Evolutionary conservation across 2,888 invertebrate genomes (phyloP).

Genomic region (Dasysyrphus albostriatus): DNA sequence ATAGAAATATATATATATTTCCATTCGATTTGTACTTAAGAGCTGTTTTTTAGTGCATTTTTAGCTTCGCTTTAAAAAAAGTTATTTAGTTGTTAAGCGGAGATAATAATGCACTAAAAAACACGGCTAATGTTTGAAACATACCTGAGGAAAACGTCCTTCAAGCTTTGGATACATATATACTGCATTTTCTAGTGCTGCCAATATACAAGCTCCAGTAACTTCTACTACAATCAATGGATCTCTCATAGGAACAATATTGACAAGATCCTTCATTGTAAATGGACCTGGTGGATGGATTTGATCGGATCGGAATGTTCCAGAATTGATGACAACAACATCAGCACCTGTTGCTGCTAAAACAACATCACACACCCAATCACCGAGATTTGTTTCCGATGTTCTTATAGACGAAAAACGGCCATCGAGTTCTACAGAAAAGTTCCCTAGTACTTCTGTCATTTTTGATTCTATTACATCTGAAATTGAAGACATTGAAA

Average conservation of each 20-base stretch:
- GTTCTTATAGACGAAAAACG: conserved; percentile 92
- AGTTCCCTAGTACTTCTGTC: conserved; percentile 92
- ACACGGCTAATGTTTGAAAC: no score
- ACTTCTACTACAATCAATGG: conserved; percentile 91
- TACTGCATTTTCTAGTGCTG: conserved; percentile 93
- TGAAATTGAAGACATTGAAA: conserved; percentile 80
- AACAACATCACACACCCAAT: conserved; percentile 93
- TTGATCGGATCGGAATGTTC: conserved; percentile 84
- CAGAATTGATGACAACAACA: conserved; percentile 93
- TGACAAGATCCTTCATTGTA: conserved; percentile 92
- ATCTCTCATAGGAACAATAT: conserved; percentile 94
- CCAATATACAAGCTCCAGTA: conserved; percentile 88
- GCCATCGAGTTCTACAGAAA: conserved; percentile 94
- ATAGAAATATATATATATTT: background rate
- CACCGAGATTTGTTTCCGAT: conserved; percentile 94
- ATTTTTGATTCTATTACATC: conserved; percentile 93
- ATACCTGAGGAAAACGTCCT: conserved; percentile 93
- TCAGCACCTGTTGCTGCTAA: conserved; percentile 94
- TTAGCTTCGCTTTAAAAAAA: no score
- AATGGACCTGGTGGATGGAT: conserved; percentile 92
- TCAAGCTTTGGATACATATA: conserved; percentile 94
- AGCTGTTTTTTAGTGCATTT: no score
- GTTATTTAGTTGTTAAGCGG: no score
- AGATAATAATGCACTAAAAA: no score
- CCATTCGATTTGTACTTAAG: background rate